Conservation (phyloP, 2,113 vertebrate genomes). For the Rhinichthys klamathensis region DNA sequence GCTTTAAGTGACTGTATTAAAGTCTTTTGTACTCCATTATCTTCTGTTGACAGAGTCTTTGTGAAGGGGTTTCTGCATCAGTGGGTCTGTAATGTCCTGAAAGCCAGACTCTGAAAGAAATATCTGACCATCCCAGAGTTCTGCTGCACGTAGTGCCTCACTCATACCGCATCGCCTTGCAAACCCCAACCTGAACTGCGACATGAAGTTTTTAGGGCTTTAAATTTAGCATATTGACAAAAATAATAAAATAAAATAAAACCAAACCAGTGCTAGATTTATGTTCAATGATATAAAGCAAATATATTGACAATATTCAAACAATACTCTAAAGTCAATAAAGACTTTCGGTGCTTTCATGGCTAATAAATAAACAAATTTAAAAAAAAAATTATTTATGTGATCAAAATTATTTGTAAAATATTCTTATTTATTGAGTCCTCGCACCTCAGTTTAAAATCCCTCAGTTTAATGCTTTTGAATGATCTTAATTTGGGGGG, state of each 20-base stretch:
- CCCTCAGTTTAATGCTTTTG: background rate
- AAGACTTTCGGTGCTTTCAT: too few species aligned
- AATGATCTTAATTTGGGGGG: background rate
- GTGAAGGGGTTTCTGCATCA: slow-evolving; percentile 66
- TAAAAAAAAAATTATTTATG: too few species aligned
- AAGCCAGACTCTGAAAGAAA: slow-evolving; percentile 68
- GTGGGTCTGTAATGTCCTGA: slow-evolving; percentile 65
- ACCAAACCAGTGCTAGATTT: background rate
- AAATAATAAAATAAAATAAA: background rate
- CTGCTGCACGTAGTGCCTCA: background rate
- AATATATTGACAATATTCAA: background rate
- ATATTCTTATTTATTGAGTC: too few species aligned
- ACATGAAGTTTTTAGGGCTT: background rate
- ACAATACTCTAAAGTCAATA: background rate
- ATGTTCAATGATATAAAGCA: background rate
- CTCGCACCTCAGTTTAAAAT: background rate
- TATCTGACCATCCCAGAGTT: slow-evolving; percentile 64
- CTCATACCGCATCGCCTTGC: background rate
- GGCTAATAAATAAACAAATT: too few species aligned
- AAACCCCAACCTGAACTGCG: background rate
- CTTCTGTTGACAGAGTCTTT: slow-evolving; percentile 69
- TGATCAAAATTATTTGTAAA: too few species aligned
- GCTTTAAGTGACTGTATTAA: slow-evolving; percentile 70
- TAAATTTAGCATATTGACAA: background rate
- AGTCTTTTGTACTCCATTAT: slow-evolving; percentile 70